Evolutionary conservation across 2,797 vertebrate species (phyloP).

Genomic region (Eremophila alpestris): DNA sequence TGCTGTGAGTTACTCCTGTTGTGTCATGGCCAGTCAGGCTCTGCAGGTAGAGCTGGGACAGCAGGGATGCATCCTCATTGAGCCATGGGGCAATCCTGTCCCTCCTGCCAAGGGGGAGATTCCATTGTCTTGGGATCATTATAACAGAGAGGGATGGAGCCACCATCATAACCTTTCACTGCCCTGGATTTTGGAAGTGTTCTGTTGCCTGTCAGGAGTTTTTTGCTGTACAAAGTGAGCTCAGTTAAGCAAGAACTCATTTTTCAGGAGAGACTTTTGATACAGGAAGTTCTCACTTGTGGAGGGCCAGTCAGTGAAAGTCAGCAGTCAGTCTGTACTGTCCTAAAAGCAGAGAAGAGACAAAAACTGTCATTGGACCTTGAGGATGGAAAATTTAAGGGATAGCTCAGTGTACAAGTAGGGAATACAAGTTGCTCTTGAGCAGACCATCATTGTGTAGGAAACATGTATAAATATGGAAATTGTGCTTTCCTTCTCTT

Average conservation of each 20-base stretch:
- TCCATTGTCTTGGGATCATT: background rate
- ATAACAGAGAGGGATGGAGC: background rate
- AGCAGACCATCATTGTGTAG: background rate
- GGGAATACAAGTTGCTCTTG: background rate
- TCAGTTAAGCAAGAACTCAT: background rate
- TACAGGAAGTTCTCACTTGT: background rate
- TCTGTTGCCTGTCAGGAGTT: background rate
- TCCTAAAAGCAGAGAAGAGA: background rate
- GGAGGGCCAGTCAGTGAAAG: background rate
- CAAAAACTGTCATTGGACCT: background rate
- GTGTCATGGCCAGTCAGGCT: background rate
- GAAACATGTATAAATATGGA: background rate
- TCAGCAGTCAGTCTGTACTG: background rate
- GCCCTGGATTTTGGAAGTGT: background rate
- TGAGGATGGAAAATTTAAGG: background rate
- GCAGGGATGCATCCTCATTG: background rate
- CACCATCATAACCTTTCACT: background rate
- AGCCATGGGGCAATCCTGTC: background rate
- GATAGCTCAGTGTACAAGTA: background rate
- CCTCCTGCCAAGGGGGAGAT: background rate
- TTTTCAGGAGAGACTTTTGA: background rate
- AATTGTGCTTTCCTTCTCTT: background rate
- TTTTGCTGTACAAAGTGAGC: background rate
- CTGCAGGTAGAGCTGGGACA: background rate
- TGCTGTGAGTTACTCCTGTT: fast-evolving